phyloP scores from a whole-genome alignment of 2,888 invertebrate species.

The Polylopha cassiicola region DNA sequence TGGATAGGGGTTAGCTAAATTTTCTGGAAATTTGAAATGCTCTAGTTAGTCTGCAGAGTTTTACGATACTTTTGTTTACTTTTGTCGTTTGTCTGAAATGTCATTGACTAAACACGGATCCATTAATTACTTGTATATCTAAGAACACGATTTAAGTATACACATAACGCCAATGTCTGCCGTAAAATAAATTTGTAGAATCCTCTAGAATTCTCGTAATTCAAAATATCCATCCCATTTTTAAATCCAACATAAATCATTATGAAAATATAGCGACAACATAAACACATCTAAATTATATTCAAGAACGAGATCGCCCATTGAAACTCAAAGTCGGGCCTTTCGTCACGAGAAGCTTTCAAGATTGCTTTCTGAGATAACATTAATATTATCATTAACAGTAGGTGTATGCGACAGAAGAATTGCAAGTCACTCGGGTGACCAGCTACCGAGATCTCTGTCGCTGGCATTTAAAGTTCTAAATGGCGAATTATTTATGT shows the following conservation, averaged over 20 bases:
- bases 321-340: conserved; percentile 39
- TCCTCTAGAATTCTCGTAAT: too few relatives aligned
- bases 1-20: conserved; percentile 40
- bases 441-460: conserved; percentile 39
- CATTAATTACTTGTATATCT: too few relatives aligned
- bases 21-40: conserved; percentile 21
- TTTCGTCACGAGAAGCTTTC: conserved; percentile 37
- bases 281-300: conserved; percentile 3
- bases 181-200: too few relatives aligned
- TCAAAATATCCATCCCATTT: conserved; percentile 19
- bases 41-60: too few relatives aligned
- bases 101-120: too few relatives aligned
- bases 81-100: too few relatives aligned
- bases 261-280: not conserved
- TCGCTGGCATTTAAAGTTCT: conserved; percentile 26
- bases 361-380: conserved; percentile 65
- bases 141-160: too few relatives aligned
- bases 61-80: too few relatives aligned
- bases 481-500: conserved; percentile 40
- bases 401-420: conserved; percentile 70
- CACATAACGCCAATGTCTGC: too few relatives aligned
- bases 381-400: conserved; percentile 73
- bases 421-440: conserved; percentile 64
- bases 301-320: conserved; percentile 23
- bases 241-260: conserved; percentile 15